Conservation (phyloP, 2,888 invertebrate genomes). For the Callimorpha dominula region DNA sequence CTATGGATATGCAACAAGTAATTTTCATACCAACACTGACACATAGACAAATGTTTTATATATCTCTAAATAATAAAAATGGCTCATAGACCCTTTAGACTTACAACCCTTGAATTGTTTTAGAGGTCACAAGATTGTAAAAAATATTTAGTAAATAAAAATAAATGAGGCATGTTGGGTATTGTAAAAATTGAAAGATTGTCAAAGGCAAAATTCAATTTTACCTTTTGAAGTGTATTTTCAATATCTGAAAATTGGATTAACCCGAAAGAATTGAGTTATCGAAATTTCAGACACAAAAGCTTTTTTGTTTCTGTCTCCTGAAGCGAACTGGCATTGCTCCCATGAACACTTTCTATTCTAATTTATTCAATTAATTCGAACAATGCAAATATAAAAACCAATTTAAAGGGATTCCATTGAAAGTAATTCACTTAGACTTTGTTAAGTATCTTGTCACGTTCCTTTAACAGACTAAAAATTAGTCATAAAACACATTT, state of each 20-base stretch:
- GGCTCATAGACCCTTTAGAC: too few species aligned
- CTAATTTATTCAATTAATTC: conserved; percentile 34
- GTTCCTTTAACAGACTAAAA: too few species aligned
- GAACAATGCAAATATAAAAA: conserved; percentile 31
- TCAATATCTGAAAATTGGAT: background rate
- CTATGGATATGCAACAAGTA: too few species aligned
- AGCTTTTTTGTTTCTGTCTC: conserved; percentile 23
- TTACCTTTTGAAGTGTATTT: conserved; percentile 6
- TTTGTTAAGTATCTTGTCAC: too few species aligned
- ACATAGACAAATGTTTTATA: too few species aligned
- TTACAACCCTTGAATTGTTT: too few species aligned
- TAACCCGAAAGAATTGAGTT: background rate
- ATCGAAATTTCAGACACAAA: conserved; percentile 11
- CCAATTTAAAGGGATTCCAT: conserved; percentile 24
- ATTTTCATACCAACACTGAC: too few species aligned
- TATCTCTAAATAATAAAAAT: too few species aligned
- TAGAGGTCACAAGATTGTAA: too few species aligned
- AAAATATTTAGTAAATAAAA: too few species aligned
- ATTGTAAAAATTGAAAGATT: background rate
- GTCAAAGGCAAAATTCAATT: background rate
- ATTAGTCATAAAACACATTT: too few species aligned
- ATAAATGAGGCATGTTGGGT: too few species aligned
- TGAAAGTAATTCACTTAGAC: conserved; percentile 3
- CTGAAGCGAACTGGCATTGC: conserved; percentile 21
- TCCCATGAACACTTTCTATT: conserved; percentile 20